These are phyloP conservation scores for Semaprochilodus insignis DNA, from an alignment of 2,797 vertebrate species.

Conservation along the genomic window DNA sequence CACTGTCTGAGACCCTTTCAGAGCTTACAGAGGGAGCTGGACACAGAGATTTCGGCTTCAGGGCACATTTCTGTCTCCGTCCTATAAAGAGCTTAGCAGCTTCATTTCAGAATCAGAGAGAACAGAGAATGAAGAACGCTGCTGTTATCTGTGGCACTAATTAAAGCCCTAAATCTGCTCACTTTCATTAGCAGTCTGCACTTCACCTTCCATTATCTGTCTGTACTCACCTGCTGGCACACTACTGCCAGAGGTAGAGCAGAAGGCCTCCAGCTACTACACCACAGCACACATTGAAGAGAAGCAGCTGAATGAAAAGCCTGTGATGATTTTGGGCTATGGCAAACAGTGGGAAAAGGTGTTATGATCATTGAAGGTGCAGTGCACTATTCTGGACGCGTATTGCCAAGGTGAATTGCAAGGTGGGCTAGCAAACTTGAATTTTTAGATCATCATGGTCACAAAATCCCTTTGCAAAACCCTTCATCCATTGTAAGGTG, in stretches of 20 bases:
- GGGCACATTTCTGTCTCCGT: neutral
- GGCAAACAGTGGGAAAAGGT: neutral
- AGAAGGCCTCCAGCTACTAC: neutral
- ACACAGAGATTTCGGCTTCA: neutral
- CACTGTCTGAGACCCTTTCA: neutral
- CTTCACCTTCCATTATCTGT: slow-evolving; percentile 16
- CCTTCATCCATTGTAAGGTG: too few species aligned
- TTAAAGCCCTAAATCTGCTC: slow-evolving; percentile 10
- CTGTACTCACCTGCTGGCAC: neutral
- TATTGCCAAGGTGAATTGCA: too few species aligned
- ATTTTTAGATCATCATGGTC: too few species aligned
- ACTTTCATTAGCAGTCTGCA: slow-evolving; percentile 7
- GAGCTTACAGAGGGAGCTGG: slow-evolving; percentile 1
- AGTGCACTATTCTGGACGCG: too few species aligned
- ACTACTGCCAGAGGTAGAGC: neutral
- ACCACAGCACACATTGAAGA: neutral
- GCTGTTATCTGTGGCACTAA: slow-evolving; percentile 17
- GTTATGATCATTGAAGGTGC: neutral
- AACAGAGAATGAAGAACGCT: slow-evolving; percentile 11
- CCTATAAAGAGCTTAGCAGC: neutral
- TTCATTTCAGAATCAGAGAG: neutral
- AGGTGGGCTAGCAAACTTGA: too few species aligned
- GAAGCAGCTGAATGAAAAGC: neutral
- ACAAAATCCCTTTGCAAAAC: too few species aligned
- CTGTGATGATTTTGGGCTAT: neutral